phyloP scores from a whole-genome alignment of 2,888 invertebrate species.

The Periphyllus acericola region DNA sequence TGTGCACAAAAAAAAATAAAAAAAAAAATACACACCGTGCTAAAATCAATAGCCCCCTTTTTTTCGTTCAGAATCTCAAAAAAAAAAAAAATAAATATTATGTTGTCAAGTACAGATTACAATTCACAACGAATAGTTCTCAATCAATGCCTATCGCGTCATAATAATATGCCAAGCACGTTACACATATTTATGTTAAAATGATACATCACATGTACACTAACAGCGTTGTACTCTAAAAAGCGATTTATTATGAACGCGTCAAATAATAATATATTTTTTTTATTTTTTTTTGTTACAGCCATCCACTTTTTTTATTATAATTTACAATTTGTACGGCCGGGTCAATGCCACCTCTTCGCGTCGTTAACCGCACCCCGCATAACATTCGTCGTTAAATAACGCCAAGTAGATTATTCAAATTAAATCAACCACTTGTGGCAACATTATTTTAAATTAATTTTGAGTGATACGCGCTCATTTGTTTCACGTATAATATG shows the following conservation, averaged over 20 bases:
- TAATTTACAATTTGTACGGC: constrained; percentile 4
- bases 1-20: no score
- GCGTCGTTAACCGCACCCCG: neutral
- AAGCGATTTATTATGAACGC: neutral
- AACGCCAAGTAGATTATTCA: neutral
- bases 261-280: no score
- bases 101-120: neutral
- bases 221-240: neutral
- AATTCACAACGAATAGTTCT: neutral
- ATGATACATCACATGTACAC: neutral
- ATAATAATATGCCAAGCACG: neutral
- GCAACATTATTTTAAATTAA: neutral
- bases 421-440: neutral
- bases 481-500: neutral
- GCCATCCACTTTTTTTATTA: neutral
- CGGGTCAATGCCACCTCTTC: constrained; percentile 4
- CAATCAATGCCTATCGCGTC: neutral
- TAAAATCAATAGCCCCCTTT: no score
- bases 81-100: neutral
- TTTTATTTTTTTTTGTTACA: neutral
- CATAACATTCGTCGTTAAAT: neutral
- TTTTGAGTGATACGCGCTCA: neutral
- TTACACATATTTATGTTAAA: no score
- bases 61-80: no score
- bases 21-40: no score